These are phyloP conservation scores for Oxytorus armatus DNA, from an alignment of 2,888 invertebrate species.

Conservation along the genomic window DNA sequence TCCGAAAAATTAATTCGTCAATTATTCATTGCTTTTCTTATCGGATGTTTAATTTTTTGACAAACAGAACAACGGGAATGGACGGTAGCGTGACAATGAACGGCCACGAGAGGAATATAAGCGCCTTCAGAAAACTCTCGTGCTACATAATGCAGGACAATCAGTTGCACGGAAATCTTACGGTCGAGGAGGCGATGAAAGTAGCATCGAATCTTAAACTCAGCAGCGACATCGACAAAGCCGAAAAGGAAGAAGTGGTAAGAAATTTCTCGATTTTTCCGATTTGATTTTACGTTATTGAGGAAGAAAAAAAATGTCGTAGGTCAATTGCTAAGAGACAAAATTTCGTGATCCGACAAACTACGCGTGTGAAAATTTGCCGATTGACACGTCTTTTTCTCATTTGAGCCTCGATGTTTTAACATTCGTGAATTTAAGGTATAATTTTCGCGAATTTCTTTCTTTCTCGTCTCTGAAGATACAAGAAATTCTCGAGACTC, in stretches of 20 bases:
- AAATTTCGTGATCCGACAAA: too few relatives aligned
- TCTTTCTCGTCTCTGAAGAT: constrained; percentile 88
- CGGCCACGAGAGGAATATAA: constrained; percentile 92
- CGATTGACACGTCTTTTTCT: too few relatives aligned
- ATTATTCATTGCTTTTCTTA: not conserved
- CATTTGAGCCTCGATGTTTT: too few relatives aligned
- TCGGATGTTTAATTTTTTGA: constrained; percentile 25
- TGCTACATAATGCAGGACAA: constrained; percentile 99
- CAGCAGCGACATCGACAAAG: constrained; percentile 88
- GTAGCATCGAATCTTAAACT: constrained; percentile 96
- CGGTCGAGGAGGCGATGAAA: constrained; percentile 97
- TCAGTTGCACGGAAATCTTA: constrained; percentile 95
- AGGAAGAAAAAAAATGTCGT: not conserved
- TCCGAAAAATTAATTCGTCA: not conserved
- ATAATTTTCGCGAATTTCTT: too few relatives aligned
- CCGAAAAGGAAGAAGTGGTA: constrained; percentile 93
- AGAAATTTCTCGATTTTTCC: too few relatives aligned
- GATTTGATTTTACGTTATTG: constrained; percentile 15
- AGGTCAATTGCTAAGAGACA: too few relatives aligned
- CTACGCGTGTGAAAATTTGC: too few relatives aligned
- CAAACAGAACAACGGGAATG: constrained; percentile 90
- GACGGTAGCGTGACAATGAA: constrained; percentile 94
- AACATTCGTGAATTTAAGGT: too few relatives aligned
- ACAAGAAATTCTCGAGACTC: constrained; percentile 95
- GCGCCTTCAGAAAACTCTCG: constrained; percentile 95